These are phyloP conservation scores for Dascyllus trimaculatus DNA, from an alignment of 2,113 vertebrate species.

Conservation along the genomic window DNA sequence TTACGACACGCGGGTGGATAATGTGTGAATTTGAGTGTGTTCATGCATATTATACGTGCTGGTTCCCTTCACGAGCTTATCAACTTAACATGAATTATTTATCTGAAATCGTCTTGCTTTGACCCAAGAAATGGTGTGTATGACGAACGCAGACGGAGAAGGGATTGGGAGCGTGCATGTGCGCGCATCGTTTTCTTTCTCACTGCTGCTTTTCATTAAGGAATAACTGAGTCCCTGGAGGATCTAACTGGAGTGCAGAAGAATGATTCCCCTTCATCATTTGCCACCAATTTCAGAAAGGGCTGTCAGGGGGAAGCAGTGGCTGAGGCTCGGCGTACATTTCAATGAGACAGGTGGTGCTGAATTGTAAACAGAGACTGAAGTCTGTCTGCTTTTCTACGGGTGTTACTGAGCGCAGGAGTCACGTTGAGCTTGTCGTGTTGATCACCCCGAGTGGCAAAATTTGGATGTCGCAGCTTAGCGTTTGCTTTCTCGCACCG, in stretches of 20 bases:
- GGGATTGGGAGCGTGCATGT: neutral
- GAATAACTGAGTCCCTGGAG: conserved; percentile 48
- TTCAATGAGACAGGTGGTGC: conserved; percentile 45
- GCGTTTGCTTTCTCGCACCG: neutral
- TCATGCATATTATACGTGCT: neutral
- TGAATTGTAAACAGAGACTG: conserved; percentile 51
- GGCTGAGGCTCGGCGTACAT: conserved; percentile 34
- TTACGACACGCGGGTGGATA: neutral
- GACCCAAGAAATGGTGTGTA: conserved; percentile 13
- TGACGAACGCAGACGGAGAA: neutral
- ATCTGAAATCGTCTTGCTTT: conserved; percentile 23
- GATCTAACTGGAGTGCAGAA: conserved; percentile 34
- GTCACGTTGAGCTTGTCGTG: neutral
- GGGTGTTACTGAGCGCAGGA: conserved; percentile 7
- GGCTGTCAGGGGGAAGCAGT: conserved; percentile 27
- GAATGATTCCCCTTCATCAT: conserved; percentile 65
- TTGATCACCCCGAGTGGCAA: neutral
- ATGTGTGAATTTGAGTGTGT: neutral
- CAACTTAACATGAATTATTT: conserved; percentile 48
- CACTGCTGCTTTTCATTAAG: conserved; percentile 55
- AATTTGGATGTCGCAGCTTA: neutral
- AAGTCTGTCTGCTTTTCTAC: conserved; percentile 12
- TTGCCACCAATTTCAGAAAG: conserved; percentile 53
- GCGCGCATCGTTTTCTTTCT: conserved; percentile 24
- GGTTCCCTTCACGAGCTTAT: conserved; percentile 29